Conservation (phyloP, 2,888 invertebrate genomes). For the Andrena camellia region DNA sequence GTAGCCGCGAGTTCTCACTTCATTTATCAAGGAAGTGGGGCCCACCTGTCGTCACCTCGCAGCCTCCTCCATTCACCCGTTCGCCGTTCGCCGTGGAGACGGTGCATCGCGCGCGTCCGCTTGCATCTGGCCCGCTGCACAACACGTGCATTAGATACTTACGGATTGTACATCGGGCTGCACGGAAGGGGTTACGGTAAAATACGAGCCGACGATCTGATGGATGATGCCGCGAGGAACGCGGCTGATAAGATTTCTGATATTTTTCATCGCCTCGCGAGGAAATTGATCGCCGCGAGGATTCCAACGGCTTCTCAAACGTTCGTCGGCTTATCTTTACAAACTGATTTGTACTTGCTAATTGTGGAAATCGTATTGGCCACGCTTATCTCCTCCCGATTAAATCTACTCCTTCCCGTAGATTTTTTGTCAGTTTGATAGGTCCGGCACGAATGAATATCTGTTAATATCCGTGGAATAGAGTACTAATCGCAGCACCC, state of each 20-base stretch:
- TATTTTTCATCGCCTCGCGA: conserved; percentile 57
- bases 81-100: conserved; percentile 28
- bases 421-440: too few species aligned
- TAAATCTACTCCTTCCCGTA: too few species aligned
- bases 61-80: conserved; percentile 61
- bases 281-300: conserved; percentile 44
- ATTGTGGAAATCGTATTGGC: conserved; percentile 6
- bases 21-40: conserved; percentile 76
- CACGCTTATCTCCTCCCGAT: not conserved
- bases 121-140: conserved; percentile 47
- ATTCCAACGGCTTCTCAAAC: conserved; percentile 28
- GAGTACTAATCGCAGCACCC: not conserved
- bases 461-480: too few species aligned
- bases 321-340: not conserved
- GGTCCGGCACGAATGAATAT: too few species aligned
- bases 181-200: conserved; percentile 45
- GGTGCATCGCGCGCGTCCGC: conserved; percentile 22
- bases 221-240: conserved; percentile 63
- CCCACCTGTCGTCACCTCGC: conserved; percentile 74
- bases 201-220: conserved; percentile 63
- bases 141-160: conserved; percentile 67
- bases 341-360: not conserved
- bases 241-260: conserved; percentile 62
- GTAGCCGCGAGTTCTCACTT: conserved; percentile 79
- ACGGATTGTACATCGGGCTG: conserved; percentile 45